Evolutionary conservation across 1,140 invertebrate species (phyloP).

Genomic region (Polypedilum vanderplanki): DNA sequence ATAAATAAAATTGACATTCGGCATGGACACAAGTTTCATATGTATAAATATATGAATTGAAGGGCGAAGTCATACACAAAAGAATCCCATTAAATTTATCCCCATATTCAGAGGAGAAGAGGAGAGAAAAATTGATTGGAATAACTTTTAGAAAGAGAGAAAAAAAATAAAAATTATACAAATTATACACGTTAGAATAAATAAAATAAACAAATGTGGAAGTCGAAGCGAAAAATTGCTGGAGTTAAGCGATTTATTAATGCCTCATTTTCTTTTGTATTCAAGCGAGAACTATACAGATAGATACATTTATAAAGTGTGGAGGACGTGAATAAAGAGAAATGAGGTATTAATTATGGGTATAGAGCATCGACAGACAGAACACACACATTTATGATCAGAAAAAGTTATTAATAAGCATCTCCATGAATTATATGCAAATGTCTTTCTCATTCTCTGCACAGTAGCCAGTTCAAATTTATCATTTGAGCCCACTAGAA

Average conservation of each 20-base stretch:
- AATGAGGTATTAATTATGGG: slow-evolving; percentile 13
- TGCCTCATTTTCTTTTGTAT: slow-evolving; percentile 11
- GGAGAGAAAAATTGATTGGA: too few species aligned
- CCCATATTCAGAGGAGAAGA: too few species aligned
- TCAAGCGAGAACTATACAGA: neutral
- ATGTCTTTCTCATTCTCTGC: neutral
- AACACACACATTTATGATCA: neutral
- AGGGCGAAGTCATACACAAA: too few species aligned
- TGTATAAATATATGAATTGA: too few species aligned
- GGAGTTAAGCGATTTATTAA: slow-evolving; percentile 6
- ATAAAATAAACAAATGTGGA: neutral
- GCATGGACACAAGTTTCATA: too few species aligned
- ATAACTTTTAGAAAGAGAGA: too few species aligned
- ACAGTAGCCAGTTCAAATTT: neutral
- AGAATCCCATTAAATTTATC: too few species aligned
- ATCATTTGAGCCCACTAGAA: neutral
- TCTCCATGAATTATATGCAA: neutral
- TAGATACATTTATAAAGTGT: neutral
- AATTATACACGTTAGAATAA: neutral
- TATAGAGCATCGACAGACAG: neutral
- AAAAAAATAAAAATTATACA: too few species aligned
- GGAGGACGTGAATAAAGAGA: neutral
- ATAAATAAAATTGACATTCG: too few species aligned
- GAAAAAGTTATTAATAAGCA: neutral
- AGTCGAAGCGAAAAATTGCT: slow-evolving; percentile 17